phyloP scores from a whole-genome alignment of 2,888 invertebrate species.

The Halocaridina rubra region DNA sequence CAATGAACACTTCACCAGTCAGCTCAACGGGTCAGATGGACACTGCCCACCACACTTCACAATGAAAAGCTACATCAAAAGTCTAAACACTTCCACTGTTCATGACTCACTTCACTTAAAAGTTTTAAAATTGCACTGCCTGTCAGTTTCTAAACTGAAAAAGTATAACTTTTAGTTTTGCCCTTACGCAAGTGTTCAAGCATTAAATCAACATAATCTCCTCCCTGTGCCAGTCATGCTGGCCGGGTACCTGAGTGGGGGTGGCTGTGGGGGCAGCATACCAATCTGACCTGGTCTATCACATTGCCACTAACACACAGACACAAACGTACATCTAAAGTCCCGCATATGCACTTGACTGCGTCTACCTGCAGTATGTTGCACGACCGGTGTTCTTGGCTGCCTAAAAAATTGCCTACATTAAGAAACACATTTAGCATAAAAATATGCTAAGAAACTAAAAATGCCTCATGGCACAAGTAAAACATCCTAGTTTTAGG shows the following conservation, averaged over 20 bases:
- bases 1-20: conserved; percentile 52
- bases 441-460: conserved; percentile 56
- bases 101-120: background rate
- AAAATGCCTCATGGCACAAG: conserved; percentile 56
- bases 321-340: conserved; percentile 60
- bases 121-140: background rate
- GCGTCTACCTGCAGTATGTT: conserved; percentile 49
- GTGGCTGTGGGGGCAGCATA: conserved; percentile 39
- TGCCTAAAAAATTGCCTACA: conserved; percentile 57
- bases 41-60: conserved; percentile 46
- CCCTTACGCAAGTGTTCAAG: conserved; percentile 4
- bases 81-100: background rate
- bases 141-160: conserved; percentile 1
- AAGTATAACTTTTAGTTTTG: background rate
- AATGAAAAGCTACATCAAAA: background rate
- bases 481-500: conserved; percentile 35
- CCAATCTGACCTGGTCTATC: conserved; percentile 55
- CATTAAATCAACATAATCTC: conserved; percentile 34
- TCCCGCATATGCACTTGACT: conserved; percentile 53
- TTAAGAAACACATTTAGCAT: conserved; percentile 52
- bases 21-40: conserved; percentile 45
- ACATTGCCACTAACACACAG: conserved; percentile 60
- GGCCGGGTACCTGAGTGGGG: conserved; percentile 51
- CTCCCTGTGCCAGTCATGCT: conserved; percentile 41
- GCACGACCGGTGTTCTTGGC: conserved; percentile 41